These are phyloP conservation scores for Sebastes kiyomatsui DNA, from an alignment of 2,797 vertebrate genomes.

Conservation along the genomic window DNA sequence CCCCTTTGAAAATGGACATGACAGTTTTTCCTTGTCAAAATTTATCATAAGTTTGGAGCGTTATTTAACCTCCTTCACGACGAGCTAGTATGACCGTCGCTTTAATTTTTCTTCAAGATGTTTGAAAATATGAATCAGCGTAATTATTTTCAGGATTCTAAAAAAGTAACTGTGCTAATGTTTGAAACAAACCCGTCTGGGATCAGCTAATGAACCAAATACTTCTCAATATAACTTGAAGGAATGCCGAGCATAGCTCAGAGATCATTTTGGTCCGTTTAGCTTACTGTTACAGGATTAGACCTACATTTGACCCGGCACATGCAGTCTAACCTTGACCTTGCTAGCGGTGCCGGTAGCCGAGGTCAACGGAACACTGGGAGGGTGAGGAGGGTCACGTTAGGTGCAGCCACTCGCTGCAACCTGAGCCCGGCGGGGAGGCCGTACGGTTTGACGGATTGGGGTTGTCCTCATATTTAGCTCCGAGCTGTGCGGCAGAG, in stretches of 20 bases:
- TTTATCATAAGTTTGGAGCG: too few species aligned
- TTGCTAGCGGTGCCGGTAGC: background rate
- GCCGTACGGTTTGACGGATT: constrained; percentile 58
- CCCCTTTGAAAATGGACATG: too few species aligned
- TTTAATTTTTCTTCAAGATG: background rate
- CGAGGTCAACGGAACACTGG: constrained; percentile 7
- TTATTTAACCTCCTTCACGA: too few species aligned
- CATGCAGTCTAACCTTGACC: constrained; percentile 55
- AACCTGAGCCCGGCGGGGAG: constrained; percentile 46
- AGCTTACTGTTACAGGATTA: background rate
- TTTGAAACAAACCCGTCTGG: background rate
- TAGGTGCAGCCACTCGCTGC: background rate
- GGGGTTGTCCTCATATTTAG: constrained; percentile 61
- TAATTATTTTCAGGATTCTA: background rate
- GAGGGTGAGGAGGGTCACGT: background rate
- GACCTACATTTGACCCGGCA: constrained; percentile 22
- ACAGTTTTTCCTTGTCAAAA: too few species aligned
- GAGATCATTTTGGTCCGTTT: background rate
- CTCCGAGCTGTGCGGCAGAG: constrained; percentile 26
- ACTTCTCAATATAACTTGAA: background rate
- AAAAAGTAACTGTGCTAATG: background rate
- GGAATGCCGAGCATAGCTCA: background rate
- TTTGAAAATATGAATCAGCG: background rate
- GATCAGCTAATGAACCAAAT: background rate
- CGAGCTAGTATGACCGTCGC: too few species aligned